Evolutionary conservation across 2,888 invertebrate species (phyloP).

Genomic region (Cryptocephalus primarius): DNA sequence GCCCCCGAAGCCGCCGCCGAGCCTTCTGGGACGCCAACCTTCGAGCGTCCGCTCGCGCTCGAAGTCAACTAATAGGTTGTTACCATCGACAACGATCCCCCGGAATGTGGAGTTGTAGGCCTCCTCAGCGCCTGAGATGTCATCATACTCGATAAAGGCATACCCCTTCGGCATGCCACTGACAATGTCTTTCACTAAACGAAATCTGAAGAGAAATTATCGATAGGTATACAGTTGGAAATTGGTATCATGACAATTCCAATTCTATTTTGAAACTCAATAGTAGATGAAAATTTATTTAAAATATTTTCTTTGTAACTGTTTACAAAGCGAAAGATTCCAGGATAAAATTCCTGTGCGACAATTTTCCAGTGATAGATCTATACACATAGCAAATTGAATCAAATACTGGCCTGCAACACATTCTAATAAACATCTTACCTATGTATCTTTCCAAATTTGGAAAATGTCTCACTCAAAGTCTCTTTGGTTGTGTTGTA

Average conservation of each 20-base stretch:
- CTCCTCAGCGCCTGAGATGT: constrained; percentile 45
- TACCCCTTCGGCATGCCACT: constrained; percentile 71
- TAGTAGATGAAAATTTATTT: too few relatives aligned
- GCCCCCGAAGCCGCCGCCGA: constrained; percentile 84
- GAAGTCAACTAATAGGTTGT: constrained; percentile 62
- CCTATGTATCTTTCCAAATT: constrained; percentile 51
- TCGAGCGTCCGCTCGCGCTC: constrained; percentile 59
- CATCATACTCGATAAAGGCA: constrained; percentile 74
- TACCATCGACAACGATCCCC: constrained; percentile 49
- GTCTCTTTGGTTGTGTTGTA: constrained; percentile 53
- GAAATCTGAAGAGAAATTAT: constrained; percentile 34
- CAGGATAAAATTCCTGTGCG: too few relatives aligned
- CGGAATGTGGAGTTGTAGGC: constrained; percentile 52
- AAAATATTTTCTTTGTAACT: too few relatives aligned
- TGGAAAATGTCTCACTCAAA: constrained; percentile 45
- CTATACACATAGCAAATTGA: too few relatives aligned
- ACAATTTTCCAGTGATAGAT: too few relatives aligned
- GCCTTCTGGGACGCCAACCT: constrained; percentile 75
- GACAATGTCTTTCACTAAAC: constrained; percentile 66
- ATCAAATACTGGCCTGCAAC: too few relatives aligned
- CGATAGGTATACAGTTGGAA: neutral
- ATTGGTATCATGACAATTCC: too few relatives aligned
- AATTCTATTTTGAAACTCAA: too few relatives aligned
- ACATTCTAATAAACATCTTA: neutral
- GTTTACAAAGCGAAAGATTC: too few relatives aligned